phyloP scores from a whole-genome alignment of 2,113 vertebrate genomes.

The Lichenostomus cassidix region DNA sequence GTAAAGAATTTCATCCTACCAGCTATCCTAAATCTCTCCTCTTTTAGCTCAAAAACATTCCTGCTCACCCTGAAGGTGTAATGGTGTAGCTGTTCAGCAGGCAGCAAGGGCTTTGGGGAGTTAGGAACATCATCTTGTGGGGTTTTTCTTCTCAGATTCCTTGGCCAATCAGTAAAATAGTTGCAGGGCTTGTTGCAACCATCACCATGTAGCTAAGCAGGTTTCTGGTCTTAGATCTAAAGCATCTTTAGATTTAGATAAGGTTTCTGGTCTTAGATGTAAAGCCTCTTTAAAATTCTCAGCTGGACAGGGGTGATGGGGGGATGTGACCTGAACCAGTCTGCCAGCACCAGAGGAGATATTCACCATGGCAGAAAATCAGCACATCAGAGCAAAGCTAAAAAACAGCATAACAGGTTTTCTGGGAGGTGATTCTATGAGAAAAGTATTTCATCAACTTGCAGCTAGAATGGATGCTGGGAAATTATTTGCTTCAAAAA shows the following conservation, averaged over 20 bases:
- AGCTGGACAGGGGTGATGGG: neutral
- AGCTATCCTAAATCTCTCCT: neutral
- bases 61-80: neutral
- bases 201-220: neutral
- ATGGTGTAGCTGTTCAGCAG: neutral
- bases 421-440: neutral
- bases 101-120: neutral
- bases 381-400: neutral
- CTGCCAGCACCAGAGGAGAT: neutral
- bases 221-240: neutral
- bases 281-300: neutral
- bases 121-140: neutral
- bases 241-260: neutral
- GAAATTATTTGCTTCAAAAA: neutral
- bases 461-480: neutral
- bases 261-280: too few species aligned
- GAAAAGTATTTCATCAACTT: neutral
- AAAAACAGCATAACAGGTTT: neutral
- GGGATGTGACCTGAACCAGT: neutral
- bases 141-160: neutral
- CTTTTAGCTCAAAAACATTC: neutral
- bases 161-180: neutral
- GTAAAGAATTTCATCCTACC: neutral
- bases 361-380: neutral
- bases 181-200: neutral